These are phyloP conservation scores for Perithous albicinctus DNA, from an alignment of 2,888 invertebrate genomes.

Conservation along the genomic window DNA sequence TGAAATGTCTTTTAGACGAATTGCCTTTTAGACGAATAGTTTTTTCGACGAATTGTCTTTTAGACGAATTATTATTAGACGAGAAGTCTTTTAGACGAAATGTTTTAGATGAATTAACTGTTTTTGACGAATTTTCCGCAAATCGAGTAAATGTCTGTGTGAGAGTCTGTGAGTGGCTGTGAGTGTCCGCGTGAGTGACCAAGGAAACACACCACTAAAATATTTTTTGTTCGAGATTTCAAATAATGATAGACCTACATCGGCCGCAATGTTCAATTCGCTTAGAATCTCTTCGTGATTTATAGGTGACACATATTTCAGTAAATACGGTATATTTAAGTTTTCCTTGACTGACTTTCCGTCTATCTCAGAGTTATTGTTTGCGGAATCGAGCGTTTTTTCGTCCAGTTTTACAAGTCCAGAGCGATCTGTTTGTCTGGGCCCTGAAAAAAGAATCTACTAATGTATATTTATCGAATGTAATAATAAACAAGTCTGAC, in stretches of 20 bases:
- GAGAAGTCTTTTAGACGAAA: too few species aligned
- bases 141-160: too few species aligned
- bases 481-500: too few species aligned
- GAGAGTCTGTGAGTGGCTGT: too few species aligned
- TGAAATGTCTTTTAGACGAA: too few species aligned
- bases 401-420: neutral
- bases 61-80: too few species aligned
- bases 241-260: constrained; percentile 37
- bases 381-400: neutral
- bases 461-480: too few species aligned
- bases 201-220: neutral
- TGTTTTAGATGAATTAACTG: too few species aligned
- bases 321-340: neutral
- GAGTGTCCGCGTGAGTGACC: too few species aligned
- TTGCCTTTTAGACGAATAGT: too few species aligned
- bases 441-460: neutral
- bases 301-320: neutral
- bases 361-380: neutral
- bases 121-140: too few species aligned
- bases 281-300: constrained; percentile 26
- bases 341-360: neutral
- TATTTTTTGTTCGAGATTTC: neutral
- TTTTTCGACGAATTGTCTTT: too few species aligned
- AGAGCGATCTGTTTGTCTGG: neutral
- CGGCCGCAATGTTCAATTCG: constrained; percentile 58